Base-by-base conservation (phyloP, 1,140 invertebrate species). In the Mylabris phalerata region DNA sequence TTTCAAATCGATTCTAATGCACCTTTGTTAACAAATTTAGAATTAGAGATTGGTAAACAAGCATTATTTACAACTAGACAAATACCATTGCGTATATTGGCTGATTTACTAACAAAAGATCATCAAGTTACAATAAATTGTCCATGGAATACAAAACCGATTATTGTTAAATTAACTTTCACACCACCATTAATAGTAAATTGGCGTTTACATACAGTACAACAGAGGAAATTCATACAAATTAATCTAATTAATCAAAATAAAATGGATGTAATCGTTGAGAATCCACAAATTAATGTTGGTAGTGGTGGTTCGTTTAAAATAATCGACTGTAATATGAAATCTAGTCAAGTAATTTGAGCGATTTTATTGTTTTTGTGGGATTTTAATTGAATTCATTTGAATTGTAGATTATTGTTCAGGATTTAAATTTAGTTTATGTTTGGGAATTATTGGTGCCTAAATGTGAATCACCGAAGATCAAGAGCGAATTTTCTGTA, bases 151-250 rank as follows among this genome's bases (percentile, higher is more conserved):
- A 75, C 79, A 5, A 79, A 82, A 59, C 83, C 87, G 40, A 82
- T 82, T 44, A 82, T 80, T 51, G 84, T 89, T 46, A 76, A 79
- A 0, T 73, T 96, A 1, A 83, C 87, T 65, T 94, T 96, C 75
- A 80, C 86, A 2, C 84, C 90, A 5, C 92, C 92, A 1, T 84
- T 96, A 67, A 82, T 83, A 63, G 83, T 88, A 1, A 81, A 80
- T 6, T 87, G 90, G 77, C 85, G 88, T 59, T 77, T 96, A 2
- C 85, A 92, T 55, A 93, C 93, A 0, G 88, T 88, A 6, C 84
- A 88, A 59, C 82, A 84, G 19, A 81, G 86, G 64, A 93, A 93
- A 76, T 92, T 90, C 67, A 66, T 93, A 3, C 86, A 92, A 73
- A 82, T 92, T 9, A 82, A 84, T 1, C 80, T 94, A 4, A 84